A percentile compares a stretch with the other conserved stretches of the same genome.
phyloP scores from a whole-genome alignment of 2,113 vertebrate genomes.

The Hyla sarda region DNA sequence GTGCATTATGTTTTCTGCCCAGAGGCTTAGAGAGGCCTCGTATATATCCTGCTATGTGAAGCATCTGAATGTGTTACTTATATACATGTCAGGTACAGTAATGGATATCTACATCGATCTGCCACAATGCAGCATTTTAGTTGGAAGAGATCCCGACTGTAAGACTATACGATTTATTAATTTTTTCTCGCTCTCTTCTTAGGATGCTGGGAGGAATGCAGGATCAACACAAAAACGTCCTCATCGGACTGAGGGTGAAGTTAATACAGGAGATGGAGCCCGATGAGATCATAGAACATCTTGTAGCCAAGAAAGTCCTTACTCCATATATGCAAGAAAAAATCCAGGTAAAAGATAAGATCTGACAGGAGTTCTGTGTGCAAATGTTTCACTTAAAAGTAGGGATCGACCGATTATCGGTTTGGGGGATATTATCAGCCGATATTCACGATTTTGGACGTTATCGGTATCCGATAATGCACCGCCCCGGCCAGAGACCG shows the following conservation, averaged over 20 bases:
- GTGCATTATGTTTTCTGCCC: not conserved
- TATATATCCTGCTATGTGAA: not conserved
- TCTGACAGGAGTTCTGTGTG: too few relatives aligned
- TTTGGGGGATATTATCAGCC: too few relatives aligned
- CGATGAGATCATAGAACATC: slow-evolving; percentile 73
- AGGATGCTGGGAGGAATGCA: slow-evolving; percentile 74
- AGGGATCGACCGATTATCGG: too few relatives aligned
- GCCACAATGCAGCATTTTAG: not conserved
- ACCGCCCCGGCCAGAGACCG: too few relatives aligned
- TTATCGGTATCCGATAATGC: too few relatives aligned
- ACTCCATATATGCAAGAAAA: slow-evolving; percentile 75
- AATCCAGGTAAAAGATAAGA: slow-evolving; percentile 9
- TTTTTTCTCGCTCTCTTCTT: not conserved
- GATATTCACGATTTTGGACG: too few relatives aligned
- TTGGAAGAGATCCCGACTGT: not conserved
- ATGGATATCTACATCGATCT: not conserved
- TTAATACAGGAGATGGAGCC: slow-evolving; percentile 74
- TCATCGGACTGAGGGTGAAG: slow-evolving; percentile 73
- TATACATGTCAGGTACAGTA: not conserved
- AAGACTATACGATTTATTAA: not conserved
- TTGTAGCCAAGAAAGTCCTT: slow-evolving; percentile 74
- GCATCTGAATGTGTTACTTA: not conserved
- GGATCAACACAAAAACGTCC: slow-evolving; percentile 73
- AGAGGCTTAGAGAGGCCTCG: not conserved
- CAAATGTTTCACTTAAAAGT: too few relatives aligned